These are phyloP conservation scores for Trachelus tabidus DNA, from an alignment of 2,888 invertebrate genomes.

Conservation along the genomic window DNA sequence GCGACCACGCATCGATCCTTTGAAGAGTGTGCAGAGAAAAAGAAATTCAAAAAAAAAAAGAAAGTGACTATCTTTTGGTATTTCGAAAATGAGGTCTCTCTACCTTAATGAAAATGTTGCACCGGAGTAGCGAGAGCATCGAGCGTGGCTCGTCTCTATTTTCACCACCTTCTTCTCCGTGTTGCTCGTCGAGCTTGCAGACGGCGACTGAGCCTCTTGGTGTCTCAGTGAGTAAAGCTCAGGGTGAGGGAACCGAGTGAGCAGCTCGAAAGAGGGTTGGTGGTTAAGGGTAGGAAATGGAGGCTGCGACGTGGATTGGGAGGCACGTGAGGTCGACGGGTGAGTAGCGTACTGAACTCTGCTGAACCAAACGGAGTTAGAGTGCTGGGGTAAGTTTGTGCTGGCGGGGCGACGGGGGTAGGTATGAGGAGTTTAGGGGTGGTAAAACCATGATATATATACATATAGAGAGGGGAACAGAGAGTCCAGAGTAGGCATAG, in stretches of 20 bases:
- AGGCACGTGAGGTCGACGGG: constrained; percentile 30
- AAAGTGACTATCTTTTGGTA: background rate
- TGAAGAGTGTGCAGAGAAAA: background rate
- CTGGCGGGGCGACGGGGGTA: background rate
- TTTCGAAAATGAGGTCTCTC: constrained; percentile 2
- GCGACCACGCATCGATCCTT: no score
- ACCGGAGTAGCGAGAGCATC: constrained; percentile 27
- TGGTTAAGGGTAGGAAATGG: background rate
- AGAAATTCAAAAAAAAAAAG: background rate
- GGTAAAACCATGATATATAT: no score
- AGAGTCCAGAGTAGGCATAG: no score
- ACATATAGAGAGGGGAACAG: no score
- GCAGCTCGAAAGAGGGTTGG: no score
- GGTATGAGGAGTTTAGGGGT: constrained; percentile 3
- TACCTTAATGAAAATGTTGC: constrained; percentile 27
- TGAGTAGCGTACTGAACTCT: constrained; percentile 26
- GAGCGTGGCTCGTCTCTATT: constrained; percentile 23
- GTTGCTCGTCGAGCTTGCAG: constrained; percentile 27
- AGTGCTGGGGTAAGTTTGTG: constrained; percentile 12
- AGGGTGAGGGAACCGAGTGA: background rate
- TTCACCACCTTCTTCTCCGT: constrained; percentile 14
- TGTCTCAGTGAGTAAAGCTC: background rate
- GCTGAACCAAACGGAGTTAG: constrained; percentile 27
- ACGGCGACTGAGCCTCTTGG: constrained; percentile 21
- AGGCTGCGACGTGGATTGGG: background rate